Percentiles rank a stretch among this genome's conserved stretches.
Evolutionary conservation across 2,797 vertebrate species (phyloP).

Genomic region (Artibeus jamaicensis): DNA sequence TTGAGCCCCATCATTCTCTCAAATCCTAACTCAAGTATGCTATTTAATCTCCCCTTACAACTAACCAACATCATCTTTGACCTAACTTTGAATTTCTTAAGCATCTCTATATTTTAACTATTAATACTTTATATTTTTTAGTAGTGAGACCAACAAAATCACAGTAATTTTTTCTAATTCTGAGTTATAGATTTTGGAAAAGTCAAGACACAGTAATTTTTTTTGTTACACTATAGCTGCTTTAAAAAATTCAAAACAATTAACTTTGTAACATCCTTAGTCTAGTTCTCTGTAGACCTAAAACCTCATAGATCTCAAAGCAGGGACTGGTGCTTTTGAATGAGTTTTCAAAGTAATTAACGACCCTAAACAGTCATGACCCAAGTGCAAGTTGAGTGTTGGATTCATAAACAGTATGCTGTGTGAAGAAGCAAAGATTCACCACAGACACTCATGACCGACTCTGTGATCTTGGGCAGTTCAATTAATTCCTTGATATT

Average conservation of each 20-base stretch:
- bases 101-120: conserved; percentile 14
- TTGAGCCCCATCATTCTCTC: neutral
- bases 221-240: neutral
- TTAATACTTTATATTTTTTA: neutral
- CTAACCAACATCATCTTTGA: neutral
- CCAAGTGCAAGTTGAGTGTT: neutral
- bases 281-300: neutral
- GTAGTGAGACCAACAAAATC: neutral
- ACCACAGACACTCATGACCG: neutral
- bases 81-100: neutral
- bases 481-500: neutral
- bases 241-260: neutral
- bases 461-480: neutral
- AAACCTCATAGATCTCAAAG: neutral
- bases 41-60: neutral
- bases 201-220: neutral
- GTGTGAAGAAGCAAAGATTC: neutral
- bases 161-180: neutral
- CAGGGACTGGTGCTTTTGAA: neutral
- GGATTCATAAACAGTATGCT: neutral
- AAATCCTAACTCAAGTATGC: neutral
- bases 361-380: neutral
- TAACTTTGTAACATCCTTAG: conserved; percentile 6
- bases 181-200: conserved; percentile 26
- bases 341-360: neutral